Conservation (phyloP, 2,888 invertebrate species). For the Lasioglossum marginatum region DNA sequence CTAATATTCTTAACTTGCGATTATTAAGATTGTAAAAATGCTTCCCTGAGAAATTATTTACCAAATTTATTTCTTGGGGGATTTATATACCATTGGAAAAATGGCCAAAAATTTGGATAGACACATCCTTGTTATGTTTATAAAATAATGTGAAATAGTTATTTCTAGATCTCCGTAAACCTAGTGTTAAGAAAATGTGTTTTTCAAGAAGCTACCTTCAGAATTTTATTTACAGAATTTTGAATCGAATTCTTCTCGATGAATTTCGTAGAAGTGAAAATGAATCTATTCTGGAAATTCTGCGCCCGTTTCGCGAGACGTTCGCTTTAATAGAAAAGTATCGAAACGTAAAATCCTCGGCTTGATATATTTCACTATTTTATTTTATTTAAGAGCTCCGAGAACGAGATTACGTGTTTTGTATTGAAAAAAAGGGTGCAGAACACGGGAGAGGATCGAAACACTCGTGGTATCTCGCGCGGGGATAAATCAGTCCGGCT, state of each 20-base stretch:
- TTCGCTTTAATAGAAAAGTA: not conserved
- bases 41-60: no score
- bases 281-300: not conserved
- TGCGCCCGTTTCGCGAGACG: not conserved
- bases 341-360: not conserved
- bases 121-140: no score
- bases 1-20: no score
- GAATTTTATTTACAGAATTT: no score
- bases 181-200: no score
- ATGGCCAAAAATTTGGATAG: no score
- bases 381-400: not conserved
- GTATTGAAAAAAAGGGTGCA: not conserved
- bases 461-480: constrained; percentile 29
- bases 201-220: no score
- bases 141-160: no score
- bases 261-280: not conserved
- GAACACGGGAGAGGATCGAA: not conserved
- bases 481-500: constrained; percentile 38
- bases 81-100: no score
- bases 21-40: no score
- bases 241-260: not conserved
- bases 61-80: no score
- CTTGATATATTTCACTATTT: not conserved
- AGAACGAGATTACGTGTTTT: not conserved
- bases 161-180: no score